A percentile compares a stretch with the other conserved stretches of the same genome.
Evolutionary conservation across 2,113 vertebrate species (phyloP).

Genomic region (Stegastes partitus): DNA sequence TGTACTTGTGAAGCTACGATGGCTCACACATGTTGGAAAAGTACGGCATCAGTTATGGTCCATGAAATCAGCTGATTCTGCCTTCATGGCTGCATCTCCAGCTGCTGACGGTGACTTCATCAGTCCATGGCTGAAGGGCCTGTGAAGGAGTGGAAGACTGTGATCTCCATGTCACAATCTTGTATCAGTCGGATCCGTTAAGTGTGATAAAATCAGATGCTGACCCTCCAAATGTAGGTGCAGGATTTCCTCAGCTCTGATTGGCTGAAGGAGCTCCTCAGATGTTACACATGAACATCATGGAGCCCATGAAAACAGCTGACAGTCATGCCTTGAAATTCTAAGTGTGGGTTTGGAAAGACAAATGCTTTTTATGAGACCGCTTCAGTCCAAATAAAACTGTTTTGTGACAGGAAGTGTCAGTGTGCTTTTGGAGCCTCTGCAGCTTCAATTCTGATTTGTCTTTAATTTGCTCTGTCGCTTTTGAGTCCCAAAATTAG

Average conservation of each 20-base stretch:
- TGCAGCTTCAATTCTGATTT: too few relatives aligned
- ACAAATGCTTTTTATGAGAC: not conserved
- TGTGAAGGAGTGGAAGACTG: not conserved
- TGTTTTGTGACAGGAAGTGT: not conserved
- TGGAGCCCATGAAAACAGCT: not conserved
- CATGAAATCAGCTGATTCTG: not conserved
- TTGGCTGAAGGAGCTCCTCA: too few relatives aligned
- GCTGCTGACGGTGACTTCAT: not conserved
- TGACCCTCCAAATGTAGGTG: too few relatives aligned
- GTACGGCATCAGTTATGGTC: too few relatives aligned
- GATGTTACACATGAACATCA: not conserved
- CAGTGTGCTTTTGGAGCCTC: too few relatives aligned
- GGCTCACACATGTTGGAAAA: too few relatives aligned
- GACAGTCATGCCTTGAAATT: not conserved
- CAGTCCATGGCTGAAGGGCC: not conserved
- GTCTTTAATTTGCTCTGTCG: too few relatives aligned
- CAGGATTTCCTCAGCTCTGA: too few relatives aligned
- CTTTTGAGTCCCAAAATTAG: too few relatives aligned
- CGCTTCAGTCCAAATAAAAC: not conserved
- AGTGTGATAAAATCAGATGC: too few relatives aligned
- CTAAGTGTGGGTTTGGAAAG: not conserved
- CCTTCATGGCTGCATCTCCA: constrained; percentile 1
- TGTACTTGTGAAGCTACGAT: too few relatives aligned
- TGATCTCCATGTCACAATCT: not conserved
- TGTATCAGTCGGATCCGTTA: not conserved